A percentile compares a stretch with the other conserved stretches of the same genome.
Conservation (phyloP, 1,140 invertebrate species). For the Drosophila ironensis region DNA sequence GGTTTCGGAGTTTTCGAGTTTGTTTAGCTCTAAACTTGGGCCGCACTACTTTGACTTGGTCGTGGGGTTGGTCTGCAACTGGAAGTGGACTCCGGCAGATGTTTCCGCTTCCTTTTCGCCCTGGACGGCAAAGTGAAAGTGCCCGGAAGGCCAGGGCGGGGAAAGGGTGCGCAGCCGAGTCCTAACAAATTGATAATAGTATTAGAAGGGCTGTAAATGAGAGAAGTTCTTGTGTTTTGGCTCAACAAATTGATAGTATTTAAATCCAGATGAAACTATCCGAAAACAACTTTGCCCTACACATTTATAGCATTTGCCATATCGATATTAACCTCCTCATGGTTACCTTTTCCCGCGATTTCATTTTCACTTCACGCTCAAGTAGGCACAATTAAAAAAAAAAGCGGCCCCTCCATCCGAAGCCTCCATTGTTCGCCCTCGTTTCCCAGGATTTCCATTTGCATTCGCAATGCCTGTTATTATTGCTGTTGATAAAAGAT, state of each 20-base stretch:
- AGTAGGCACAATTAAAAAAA: conserved; percentile 48
- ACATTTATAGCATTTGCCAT: background rate
- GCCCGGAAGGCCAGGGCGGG: conserved; percentile 7
- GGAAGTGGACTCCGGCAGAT: conserved; percentile 39
- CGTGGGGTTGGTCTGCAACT: background rate
- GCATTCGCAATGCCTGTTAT: conserved; percentile 49
- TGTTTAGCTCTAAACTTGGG: conserved; percentile 62
- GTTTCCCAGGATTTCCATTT: conserved; percentile 20
- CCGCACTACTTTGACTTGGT: conserved; percentile 12
- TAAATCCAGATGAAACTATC: no score
- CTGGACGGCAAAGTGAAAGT: conserved; percentile 34
- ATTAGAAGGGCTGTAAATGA: conserved; percentile 11
- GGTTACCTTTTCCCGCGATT: background rate
- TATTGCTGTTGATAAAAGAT: conserved; percentile 76
- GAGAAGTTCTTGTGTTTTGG: background rate
- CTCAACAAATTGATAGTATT: no score
- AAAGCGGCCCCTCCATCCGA: background rate
- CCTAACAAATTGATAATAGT: conserved; percentile 18
- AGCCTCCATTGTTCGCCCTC: background rate
- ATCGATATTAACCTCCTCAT: background rate
- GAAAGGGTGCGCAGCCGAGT: background rate
- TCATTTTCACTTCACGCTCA: conserved; percentile 24
- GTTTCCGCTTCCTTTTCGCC: conserved; percentile 36
- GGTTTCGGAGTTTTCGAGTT: conserved; percentile 54
- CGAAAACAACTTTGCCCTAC: no score